Conservation (phyloP, 1,140 invertebrate species). For the Macrotrachela quadricornifera region DNA sequence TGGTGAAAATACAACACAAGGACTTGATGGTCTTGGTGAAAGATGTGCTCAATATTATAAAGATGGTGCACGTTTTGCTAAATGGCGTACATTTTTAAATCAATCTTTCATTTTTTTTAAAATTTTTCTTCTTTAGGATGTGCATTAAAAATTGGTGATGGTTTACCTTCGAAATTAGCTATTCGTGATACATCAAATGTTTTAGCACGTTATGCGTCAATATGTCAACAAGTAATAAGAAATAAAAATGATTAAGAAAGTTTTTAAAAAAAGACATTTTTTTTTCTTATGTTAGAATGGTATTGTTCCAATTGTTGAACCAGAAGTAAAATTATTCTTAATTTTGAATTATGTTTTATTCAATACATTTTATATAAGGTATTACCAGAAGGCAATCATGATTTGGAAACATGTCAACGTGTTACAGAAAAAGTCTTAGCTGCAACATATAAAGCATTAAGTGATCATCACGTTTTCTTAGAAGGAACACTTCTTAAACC, state of each 20-base stretch:
- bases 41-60: conserved; percentile 93
- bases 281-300: too few species aligned
- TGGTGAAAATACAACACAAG: conserved; percentile 84
- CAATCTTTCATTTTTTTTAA: too few species aligned
- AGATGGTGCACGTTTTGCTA: conserved; percentile 88
- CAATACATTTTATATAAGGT: conserved; percentile 32
- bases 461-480: conserved; percentile 85
- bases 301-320: conserved; percentile 61
- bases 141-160: conserved; percentile 72
- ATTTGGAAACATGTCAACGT: conserved; percentile 60
- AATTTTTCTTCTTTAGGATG: too few species aligned
- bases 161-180: conserved; percentile 65
- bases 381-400: conserved; percentile 67
- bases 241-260: neutral
- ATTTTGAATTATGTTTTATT: too few species aligned
- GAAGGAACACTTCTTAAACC: conserved; percentile 93
- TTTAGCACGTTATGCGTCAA: conserved; percentile 79
- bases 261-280: neutral
- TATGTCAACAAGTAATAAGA: conserved; percentile 85
- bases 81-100: conserved; percentile 94
- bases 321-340: conserved; percentile 45
- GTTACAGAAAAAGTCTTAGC: conserved; percentile 50
- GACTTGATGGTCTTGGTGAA: conserved; percentile 72
- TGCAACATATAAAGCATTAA: conserved; percentile 86
- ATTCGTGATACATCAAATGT: conserved; percentile 84